A percentile compares a stretch with the other conserved stretches of the same genome.
phyloP scores from a whole-genome alignment of 2,113 vertebrate species.

The Brachionichthys hirsutus region DNA sequence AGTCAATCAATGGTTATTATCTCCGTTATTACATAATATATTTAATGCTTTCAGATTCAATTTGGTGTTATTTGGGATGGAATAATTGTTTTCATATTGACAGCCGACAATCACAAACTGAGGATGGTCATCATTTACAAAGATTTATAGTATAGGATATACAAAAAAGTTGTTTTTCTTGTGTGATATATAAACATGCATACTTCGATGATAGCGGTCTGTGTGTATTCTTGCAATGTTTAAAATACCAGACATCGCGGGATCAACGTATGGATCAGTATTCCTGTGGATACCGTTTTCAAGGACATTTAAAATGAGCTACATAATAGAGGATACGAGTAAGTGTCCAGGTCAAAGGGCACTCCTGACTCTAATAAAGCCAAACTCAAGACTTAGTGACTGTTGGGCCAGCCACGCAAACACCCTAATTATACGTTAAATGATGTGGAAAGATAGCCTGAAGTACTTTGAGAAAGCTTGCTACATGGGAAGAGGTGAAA shows the following conservation, averaged over 20 bases:
- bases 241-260: too few species aligned
- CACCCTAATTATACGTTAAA: constrained; percentile 77
- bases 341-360: constrained; percentile 30
- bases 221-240: neutral
- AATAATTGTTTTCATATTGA: too few species aligned
- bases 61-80: too few species aligned
- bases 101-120: too few species aligned
- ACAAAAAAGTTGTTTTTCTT: too few species aligned
- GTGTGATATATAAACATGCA: too few species aligned
- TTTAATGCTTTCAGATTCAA: too few species aligned
- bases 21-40: too few species aligned
- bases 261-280: neutral
- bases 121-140: too few species aligned
- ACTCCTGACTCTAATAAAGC: constrained; percentile 19
- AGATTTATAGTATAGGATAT: too few species aligned
- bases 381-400: constrained; percentile 37
- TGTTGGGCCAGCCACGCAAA: constrained; percentile 60
- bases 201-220: too few species aligned
- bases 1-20: too few species aligned
- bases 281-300: constrained; percentile 16
- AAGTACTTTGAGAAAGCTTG: constrained; percentile 69
- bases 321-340: constrained; percentile 10
- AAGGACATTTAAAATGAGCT: constrained; percentile 1
- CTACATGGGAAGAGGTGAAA: constrained; percentile 70
- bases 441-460: constrained; percentile 80